These are phyloP conservation scores for Athene noctua DNA, from an alignment of 2,113 vertebrate genomes.

Conservation along the genomic window DNA sequence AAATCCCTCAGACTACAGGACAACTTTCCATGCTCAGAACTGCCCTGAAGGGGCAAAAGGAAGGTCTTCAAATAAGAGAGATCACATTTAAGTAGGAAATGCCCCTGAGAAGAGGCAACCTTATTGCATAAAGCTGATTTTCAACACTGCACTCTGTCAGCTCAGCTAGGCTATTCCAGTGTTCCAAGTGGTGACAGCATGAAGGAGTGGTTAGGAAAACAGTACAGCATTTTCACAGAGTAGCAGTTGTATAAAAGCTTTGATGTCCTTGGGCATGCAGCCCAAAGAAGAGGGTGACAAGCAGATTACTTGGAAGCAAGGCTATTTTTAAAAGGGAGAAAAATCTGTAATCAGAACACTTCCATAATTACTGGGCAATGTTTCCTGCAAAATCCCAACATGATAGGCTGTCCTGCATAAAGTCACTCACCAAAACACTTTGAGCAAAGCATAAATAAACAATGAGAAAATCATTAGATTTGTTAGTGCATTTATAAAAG, in stretches of 20 bases:
- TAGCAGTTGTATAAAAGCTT: neutral
- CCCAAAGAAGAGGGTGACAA: slow-evolving; percentile 45
- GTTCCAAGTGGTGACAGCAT: neutral
- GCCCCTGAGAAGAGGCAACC: neutral
- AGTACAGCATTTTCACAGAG: slow-evolving; percentile 11
- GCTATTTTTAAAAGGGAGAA: slow-evolving; percentile 58
- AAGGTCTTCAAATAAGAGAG: neutral
- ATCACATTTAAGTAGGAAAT: neutral
- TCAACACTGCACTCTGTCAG: neutral
- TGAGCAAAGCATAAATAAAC: neutral
- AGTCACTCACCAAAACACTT: neutral
- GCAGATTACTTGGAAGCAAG: slow-evolving; percentile 49
- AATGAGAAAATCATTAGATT: neutral
- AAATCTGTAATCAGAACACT: slow-evolving; percentile 41
- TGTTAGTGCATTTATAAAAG: neutral
- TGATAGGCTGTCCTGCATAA: neutral
- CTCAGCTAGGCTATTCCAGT: neutral
- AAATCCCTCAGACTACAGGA: neutral
- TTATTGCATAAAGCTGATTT: neutral
- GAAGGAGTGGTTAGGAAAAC: neutral
- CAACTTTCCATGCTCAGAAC: neutral
- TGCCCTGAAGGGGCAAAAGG: neutral
- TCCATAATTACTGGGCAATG: slow-evolving; percentile 36
- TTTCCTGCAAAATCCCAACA: slow-evolving; percentile 28
- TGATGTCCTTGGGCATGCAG: neutral